Base-by-base conservation (phyloP, 2,797 vertebrate species). In the Kryptolebias ocellatus region DNA sequence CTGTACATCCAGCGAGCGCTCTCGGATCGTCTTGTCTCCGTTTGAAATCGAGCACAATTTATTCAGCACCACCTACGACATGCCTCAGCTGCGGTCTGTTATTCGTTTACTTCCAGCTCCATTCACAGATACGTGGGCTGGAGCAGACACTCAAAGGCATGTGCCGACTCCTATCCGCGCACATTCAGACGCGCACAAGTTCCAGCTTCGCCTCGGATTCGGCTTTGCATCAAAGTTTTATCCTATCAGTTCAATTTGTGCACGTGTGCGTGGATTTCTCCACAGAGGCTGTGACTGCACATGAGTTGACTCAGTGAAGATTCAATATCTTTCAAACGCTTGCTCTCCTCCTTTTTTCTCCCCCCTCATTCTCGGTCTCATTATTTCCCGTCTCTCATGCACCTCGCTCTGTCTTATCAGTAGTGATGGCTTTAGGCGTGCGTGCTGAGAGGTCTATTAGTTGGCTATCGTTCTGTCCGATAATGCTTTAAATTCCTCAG, bases 381-480 rank as follows among this genome's bases (percentile, higher is more conserved):
- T 56, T 72, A 71, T 74, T 64, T 73, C 18, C 37, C 49, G 27
- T 72, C 67, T 71, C 64, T 50, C 12, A 11, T 2, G 15, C 65
- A 67, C 54, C 75, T 74, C 37, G 14, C 78, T 86, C 63, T 65
- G 72, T 68, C 80, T 89, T 90, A 87, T 90, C 88, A 81, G 72
- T 4, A 24, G 74, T 60, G 83, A 81, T 82, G 70, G 78, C 80
- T 87, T 84, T 73, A 80, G 81, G 81, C 70, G 20, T 70, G 74
- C 70, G 84, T 69, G 76, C 83, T 86, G 86, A 89, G 83, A 85
- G 83, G 78, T 80, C 86, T 89, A 75, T 88, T 90, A 87, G 88
- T 85, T 90, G 80, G 87, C 83, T 81, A 78, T 83, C 63, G 29
- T 64, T 80, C 76, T 74, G 79, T 87, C 81, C 78, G 83, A 84